These are phyloP conservation scores for Hydrolagus affinis DNA, from an alignment of 2,113 vertebrate species.

Conservation along the genomic window DNA sequence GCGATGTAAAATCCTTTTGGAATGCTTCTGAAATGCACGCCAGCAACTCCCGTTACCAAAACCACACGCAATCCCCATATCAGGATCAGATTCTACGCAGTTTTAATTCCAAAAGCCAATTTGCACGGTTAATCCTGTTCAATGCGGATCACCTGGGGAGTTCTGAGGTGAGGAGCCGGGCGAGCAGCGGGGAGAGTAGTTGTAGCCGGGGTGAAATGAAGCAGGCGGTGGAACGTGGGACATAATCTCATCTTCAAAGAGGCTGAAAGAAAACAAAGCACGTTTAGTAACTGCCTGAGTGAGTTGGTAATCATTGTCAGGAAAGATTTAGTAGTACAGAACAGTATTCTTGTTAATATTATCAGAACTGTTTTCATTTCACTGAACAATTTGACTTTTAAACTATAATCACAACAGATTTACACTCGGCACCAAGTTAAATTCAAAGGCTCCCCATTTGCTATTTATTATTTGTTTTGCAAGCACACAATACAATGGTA, in stretches of 20 bases:
- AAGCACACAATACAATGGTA: background rate
- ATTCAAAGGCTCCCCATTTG: background rate
- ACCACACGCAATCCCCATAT: background rate
- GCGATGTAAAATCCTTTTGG: background rate
- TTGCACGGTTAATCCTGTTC: background rate
- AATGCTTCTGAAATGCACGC: background rate
- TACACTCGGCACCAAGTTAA: background rate
- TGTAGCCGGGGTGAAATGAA: conserved; percentile 78
- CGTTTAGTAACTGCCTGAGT: background rate
- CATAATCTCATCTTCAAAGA: conserved; percentile 98
- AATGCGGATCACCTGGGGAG: conserved; percentile 72
- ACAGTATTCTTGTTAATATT: background rate
- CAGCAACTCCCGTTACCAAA: background rate
- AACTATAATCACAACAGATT: background rate
- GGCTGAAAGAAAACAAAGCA: conserved; percentile 51
- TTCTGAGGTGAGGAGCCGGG: conserved; percentile 90
- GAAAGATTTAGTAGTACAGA: no score
- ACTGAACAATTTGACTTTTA: background rate
- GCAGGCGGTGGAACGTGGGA: conserved; percentile 78
- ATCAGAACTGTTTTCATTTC: background rate
- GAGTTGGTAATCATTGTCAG: background rate
- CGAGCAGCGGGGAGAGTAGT: conserved; percentile 89
- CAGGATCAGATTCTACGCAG: background rate
- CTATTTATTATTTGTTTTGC: background rate
- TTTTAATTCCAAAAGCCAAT: background rate